Conservation (phyloP, 2,888 invertebrate species). For the Hoplodrina blanda region DNA sequence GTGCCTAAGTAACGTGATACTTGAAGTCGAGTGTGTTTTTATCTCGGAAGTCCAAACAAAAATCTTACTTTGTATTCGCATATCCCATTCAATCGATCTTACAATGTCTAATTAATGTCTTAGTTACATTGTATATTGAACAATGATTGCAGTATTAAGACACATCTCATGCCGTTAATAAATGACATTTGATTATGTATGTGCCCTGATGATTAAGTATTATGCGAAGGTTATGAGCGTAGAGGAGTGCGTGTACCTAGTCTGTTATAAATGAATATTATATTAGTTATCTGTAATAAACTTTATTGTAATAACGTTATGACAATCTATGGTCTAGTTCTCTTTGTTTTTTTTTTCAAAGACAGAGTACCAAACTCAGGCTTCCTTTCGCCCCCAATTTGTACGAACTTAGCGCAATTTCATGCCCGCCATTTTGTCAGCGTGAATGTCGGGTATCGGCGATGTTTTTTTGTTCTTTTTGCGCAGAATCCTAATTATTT, state of each 20-base stretch:
- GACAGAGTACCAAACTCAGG: too few relatives aligned
- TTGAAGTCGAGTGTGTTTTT: slow-evolving; percentile 13
- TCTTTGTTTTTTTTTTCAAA: neutral
- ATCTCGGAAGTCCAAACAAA: slow-evolving; percentile 18
- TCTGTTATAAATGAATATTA: slow-evolving; percentile 7
- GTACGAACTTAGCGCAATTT: too few relatives aligned
- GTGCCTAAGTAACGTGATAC: neutral
- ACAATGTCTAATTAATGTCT: slow-evolving; percentile 31
- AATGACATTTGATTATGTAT: slow-evolving; percentile 31
- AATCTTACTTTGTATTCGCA: slow-evolving; percentile 32
- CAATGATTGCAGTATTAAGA: slow-evolving; percentile 28
- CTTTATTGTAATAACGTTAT: neutral
- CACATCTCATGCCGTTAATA: slow-evolving; percentile 8
- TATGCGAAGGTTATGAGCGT: slow-evolving; percentile 20
- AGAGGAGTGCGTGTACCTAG: slow-evolving; percentile 5
- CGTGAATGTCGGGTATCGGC: too few relatives aligned
- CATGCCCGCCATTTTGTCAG: too few relatives aligned
- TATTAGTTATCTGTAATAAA: neutral
- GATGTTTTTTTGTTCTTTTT: too few relatives aligned
- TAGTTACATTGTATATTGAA: slow-evolving; percentile 29
- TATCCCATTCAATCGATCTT: slow-evolving; percentile 20
- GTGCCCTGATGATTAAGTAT: slow-evolving; percentile 32
- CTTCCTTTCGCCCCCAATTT: too few relatives aligned
- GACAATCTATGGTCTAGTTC: neutral
- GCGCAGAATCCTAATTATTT: too few relatives aligned